Evolutionary conservation across 2,888 invertebrate species (phyloP).

Genomic region (Neoascia interrupta): DNA sequence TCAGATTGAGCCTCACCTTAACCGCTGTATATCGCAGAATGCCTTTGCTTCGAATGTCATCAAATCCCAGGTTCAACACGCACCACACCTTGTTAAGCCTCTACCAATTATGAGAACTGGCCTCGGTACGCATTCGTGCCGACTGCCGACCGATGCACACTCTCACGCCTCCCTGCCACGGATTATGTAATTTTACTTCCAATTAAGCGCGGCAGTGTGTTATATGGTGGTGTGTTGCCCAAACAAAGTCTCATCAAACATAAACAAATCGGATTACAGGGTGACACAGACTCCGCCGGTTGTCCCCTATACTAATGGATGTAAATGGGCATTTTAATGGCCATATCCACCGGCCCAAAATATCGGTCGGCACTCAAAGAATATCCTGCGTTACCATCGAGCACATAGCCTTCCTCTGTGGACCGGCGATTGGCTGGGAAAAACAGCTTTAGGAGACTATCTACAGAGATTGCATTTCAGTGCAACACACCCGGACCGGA

Average conservation of each 20-base stretch:
- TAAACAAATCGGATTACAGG: constrained; percentile 37
- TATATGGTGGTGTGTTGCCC: neutral
- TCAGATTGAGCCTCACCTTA: neutral
- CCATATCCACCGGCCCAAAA: neutral
- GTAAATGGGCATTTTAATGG: constrained; percentile 35
- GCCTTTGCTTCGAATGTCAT: constrained; percentile 14
- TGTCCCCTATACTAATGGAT: constrained; percentile 22
- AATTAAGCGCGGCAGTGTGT: constrained; percentile 45
- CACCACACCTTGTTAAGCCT: neutral
- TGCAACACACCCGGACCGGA: too few relatives aligned
- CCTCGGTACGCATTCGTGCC: constrained; percentile 10
- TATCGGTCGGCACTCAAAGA: neutral
- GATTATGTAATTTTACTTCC: constrained; percentile 38
- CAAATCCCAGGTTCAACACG: neutral
- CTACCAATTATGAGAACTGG: constrained; percentile 36
- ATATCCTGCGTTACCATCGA: too few relatives aligned
- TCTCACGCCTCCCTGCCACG: neutral
- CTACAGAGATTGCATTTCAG: too few relatives aligned
- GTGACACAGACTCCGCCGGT: constrained; percentile 16
- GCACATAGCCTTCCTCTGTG: too few relatives aligned
- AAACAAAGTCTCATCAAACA: constrained; percentile 32
- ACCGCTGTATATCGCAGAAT: neutral
- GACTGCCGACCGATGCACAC: neutral
- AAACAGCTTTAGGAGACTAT: too few relatives aligned
- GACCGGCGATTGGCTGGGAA: too few relatives aligned